Conservation (phyloP, 2,888 invertebrate species). For the Harpalus rubripes region DNA sequence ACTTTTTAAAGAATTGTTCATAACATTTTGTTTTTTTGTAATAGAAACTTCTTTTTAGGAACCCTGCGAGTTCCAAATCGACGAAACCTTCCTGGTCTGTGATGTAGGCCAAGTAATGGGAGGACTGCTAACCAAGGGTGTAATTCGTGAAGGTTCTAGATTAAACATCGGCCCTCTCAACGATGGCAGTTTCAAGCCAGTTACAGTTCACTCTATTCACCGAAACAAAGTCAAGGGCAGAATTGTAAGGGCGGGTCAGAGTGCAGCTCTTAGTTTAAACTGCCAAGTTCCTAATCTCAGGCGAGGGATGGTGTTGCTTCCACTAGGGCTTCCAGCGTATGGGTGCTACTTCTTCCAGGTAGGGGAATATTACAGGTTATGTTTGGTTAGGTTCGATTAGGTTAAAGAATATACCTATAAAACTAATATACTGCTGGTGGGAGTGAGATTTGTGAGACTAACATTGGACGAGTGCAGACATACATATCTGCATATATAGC, state of each 20-base stretch:
- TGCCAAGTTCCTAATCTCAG: constrained; percentile 82
- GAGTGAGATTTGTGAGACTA: too few relatives aligned
- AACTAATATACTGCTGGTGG: too few relatives aligned
- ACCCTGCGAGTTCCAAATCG: constrained; percentile 92
- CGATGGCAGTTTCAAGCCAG: constrained; percentile 88
- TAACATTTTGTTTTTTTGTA: too few relatives aligned
- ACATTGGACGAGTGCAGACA: too few relatives aligned
- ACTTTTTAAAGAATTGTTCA: background rate
- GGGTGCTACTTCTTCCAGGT: constrained; percentile 84
- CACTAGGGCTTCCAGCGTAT: constrained; percentile 78
- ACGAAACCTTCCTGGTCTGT: constrained; percentile 93
- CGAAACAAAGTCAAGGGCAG: constrained; percentile 95
- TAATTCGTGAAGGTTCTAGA: constrained; percentile 90
- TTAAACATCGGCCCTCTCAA: constrained; percentile 88
- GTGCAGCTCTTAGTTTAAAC: constrained; percentile 89
- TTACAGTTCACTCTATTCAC: constrained; percentile 91
- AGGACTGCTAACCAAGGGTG: constrained; percentile 90
- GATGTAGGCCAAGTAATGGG: constrained; percentile 92
- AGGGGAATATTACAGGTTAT: background rate
- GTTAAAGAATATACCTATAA: too few relatives aligned
- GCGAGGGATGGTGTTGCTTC: constrained; percentile 92
- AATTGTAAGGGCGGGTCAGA: constrained; percentile 92
- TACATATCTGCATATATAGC: too few relatives aligned
- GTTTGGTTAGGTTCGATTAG: too few relatives aligned
- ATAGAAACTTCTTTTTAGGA: constrained; percentile 78